These are phyloP conservation scores for Meloidogyne floridensis DNA, from an alignment of 1,140 invertebrate species.

Conservation along the genomic window DNA sequence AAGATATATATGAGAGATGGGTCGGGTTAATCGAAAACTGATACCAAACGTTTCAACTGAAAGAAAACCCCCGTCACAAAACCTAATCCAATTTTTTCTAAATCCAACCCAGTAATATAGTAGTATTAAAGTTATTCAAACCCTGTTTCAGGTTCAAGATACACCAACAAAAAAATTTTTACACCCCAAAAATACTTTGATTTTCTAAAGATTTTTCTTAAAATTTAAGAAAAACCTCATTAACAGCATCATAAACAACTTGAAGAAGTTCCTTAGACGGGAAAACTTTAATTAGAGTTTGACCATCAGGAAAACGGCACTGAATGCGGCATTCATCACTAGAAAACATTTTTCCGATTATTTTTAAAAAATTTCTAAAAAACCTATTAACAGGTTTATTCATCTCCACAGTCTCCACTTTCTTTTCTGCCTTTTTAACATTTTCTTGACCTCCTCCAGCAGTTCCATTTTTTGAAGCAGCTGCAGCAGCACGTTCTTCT, in stretches of 20 bases:
- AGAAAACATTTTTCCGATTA: conserved; percentile 15
- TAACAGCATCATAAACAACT: conserved; percentile 40
- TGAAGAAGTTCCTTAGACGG: conserved; percentile 29
- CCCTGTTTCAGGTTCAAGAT: too few relatives aligned
- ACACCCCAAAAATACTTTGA: too few relatives aligned
- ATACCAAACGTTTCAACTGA: too few relatives aligned
- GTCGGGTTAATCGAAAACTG: too few relatives aligned
- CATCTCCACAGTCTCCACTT: neutral
- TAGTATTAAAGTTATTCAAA: too few relatives aligned
- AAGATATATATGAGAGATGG: too few relatives aligned
- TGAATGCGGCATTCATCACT: conserved; percentile 44
- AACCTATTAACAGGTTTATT: conserved; percentile 35
- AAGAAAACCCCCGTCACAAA: too few relatives aligned
- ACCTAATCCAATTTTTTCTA: too few relatives aligned
- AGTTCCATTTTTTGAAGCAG: neutral
- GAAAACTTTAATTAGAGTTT: conserved; percentile 28
- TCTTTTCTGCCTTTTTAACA: neutral
- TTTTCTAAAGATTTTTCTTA: too few relatives aligned
- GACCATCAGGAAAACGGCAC: conserved; percentile 38
- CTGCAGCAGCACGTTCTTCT: conserved; percentile 33
- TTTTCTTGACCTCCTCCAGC: neutral
- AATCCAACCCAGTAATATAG: too few relatives aligned
- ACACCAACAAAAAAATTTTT: too few relatives aligned
- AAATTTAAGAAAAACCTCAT: neutral
- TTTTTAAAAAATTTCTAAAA: conserved; percentile 17